Evolutionary conservation across 2,113 vertebrate species (phyloP).

Genomic region (Axis porcinus): DNA sequence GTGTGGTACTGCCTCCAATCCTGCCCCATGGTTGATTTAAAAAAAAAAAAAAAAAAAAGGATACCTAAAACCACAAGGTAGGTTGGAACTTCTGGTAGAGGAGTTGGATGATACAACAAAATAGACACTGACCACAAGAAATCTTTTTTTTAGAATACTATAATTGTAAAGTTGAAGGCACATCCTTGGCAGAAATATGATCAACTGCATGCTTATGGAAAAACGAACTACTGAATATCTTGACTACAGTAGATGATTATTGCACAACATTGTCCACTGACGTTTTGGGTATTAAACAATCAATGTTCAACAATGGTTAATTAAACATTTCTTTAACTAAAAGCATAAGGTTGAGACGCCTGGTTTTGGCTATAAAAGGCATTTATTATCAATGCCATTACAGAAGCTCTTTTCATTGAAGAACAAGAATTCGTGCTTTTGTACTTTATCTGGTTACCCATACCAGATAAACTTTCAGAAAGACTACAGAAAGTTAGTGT

Average conservation of each 20-base stretch:
- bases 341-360: constrained; percentile 35
- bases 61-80: not conserved
- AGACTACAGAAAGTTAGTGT: not conserved
- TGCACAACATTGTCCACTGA: constrained; percentile 34
- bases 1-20: not conserved
- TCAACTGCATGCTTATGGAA: constrained; percentile 32
- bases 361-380: constrained; percentile 58
- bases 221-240: constrained; percentile 56
- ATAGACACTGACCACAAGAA: not conserved
- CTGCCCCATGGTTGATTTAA: not conserved
- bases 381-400: constrained; percentile 25
- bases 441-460: constrained; percentile 14
- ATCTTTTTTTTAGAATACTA: constrained; percentile 64
- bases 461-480: not conserved
- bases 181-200: constrained; percentile 57
- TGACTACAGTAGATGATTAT: constrained; percentile 46
- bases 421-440: constrained; percentile 24
- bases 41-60: not conserved
- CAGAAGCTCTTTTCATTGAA: constrained; percentile 36
- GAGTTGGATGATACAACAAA: constrained; percentile 40
- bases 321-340: constrained; percentile 54
- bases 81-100: not conserved
- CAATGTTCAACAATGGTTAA: constrained; percentile 41
- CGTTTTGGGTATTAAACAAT: constrained; percentile 37
- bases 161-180: constrained; percentile 72